Base-by-base conservation (phyloP, 2,888 invertebrate species). In the Drosophila falleni region DNA sequence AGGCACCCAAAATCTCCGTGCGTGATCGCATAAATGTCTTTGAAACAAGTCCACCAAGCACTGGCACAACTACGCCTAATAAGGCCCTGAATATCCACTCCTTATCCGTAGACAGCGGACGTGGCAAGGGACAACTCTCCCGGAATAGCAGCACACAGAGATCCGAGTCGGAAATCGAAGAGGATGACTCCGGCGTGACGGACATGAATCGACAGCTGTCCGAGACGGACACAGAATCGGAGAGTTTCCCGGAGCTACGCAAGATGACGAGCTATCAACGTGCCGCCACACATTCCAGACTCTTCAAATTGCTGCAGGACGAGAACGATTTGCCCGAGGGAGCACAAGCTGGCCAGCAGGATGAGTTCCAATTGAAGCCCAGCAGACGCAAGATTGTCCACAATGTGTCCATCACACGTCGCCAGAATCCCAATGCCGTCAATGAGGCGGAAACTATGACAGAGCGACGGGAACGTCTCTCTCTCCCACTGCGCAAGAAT, bases 101-200 rank as follows among this genome's bases (percentile, higher is more conserved):
- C 3, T 71, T 92, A 1, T 88, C 89, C 0, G 91, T 91, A 6
- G 91, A 90, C 26, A 90, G 90, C 50, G 78, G 76, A 2, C 86
- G 80, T 15, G 78, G 85, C 6, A 91, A 90, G 66, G 89, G 90
- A 11, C 87, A 89, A 3, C 80, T 92, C 0, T 91, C 91, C 9
- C 88, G 92, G 16, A 92, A 92, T 39, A 91, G 89, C 67, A 91
- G 93, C 33, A 92, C 90, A 13, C 93, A 93, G 65, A 90, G 91
- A 5, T 92, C 93, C n/a, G 94, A 94, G 73, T 93, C 93, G 0
- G 93, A 93, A 79, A 87, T 91, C 47, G 94, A 94, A 71, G 95
- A 95, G 84, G 95, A 96, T 81, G 96, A 96, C 89, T 96, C 96
- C 0, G 96, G 96, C 0, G 95, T 96, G 0, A 95, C 95, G 0